A percentile compares a stretch with the other conserved stretches of the same genome.
Evolutionary conservation across 2,113 vertebrate genomes (phyloP).

Genomic region (Thinocorus orbignyianus): DNA sequence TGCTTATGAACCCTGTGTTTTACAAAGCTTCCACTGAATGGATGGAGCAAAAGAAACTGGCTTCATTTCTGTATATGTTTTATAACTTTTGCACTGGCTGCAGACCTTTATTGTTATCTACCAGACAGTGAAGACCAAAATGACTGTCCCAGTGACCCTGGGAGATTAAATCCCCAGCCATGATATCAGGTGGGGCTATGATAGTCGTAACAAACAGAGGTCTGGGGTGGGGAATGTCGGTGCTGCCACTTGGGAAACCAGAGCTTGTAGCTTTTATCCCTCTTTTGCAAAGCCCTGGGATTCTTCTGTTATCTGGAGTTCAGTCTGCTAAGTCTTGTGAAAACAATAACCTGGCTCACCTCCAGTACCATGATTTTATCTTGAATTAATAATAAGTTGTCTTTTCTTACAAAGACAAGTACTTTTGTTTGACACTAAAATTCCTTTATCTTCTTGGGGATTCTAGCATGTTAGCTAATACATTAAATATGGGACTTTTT

Average conservation of each 20-base stretch:
- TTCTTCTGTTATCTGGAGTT: neutral
- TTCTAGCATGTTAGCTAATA: neutral
- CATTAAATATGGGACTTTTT: neutral
- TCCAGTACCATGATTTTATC: neutral
- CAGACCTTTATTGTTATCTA: neutral
- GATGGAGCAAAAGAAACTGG: neutral
- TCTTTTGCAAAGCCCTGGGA: neutral
- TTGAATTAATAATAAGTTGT: slow-evolving; percentile 21
- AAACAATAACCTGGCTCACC: slow-evolving; percentile 20
- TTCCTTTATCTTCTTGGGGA: neutral
- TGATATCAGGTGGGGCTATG: neutral
- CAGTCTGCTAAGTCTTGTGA: neutral
- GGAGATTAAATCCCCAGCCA: neutral
- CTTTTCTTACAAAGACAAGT: neutral
- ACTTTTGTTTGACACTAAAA: neutral
- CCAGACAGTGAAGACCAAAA: neutral
- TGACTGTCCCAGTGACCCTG: accelerated
- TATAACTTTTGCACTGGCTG: neutral
- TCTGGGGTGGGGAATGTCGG: neutral
- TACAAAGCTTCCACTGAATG: neutral
- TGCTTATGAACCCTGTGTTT: neutral
- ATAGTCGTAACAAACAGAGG: neutral
- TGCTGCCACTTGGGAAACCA: neutral
- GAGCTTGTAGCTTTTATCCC: neutral
- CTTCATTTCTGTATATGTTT: neutral